Evolutionary conservation across 2,888 invertebrate species (phyloP), one percentile per base, ranked within the genome.

Genomic region (Tiphia femorata): DNA sequence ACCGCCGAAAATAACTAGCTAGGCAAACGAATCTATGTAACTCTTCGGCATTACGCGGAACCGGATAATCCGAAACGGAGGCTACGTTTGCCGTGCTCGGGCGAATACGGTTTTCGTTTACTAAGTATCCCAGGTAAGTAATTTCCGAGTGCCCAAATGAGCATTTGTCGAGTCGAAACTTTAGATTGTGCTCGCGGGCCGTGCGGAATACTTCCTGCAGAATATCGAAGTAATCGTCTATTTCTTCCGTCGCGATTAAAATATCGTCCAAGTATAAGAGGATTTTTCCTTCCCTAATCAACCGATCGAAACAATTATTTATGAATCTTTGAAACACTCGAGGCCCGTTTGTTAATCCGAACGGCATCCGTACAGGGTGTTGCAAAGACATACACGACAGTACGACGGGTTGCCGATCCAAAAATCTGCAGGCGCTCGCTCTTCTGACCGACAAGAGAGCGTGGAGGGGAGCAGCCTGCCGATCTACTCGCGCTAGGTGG

Each of bases 121-220:
- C 42, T 8, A 44, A 6, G 17, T 61, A 61, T 1, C 61, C 62
- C 1, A 62, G 12, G 37, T 55, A 58, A 1, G 17, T 16, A 7
- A 55, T 47, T 8, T 54, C 46, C 1, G 10, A 17, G 19, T 41
- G 10, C 1, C 38, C 3, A 29, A 58, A 52, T 7, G 12, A 17
- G 35, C 62, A 58, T 52, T 62, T 58, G 16, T 55, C 49, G 0
- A 62, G 20, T 41, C 58, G 16, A 19, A 58, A 52, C 17, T 38
- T 6, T 14, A 62, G 21, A 5, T 42, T 17, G 30, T 52, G 16
- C 5, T 48, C 3, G n/a, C 47, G 33, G 2, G 55, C 58, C 3
- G 51, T 17, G 20, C 23, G 5, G 16, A 66, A 55, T 0, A 61
- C 42, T 29, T 63, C 30, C 21, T 25, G 30, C 0, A 62, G 7